Percentiles rank a stretch among this genome's conserved stretches.
phyloP scores from a whole-genome alignment of 2,113 vertebrate species.

The Thermophis baileyi region DNA sequence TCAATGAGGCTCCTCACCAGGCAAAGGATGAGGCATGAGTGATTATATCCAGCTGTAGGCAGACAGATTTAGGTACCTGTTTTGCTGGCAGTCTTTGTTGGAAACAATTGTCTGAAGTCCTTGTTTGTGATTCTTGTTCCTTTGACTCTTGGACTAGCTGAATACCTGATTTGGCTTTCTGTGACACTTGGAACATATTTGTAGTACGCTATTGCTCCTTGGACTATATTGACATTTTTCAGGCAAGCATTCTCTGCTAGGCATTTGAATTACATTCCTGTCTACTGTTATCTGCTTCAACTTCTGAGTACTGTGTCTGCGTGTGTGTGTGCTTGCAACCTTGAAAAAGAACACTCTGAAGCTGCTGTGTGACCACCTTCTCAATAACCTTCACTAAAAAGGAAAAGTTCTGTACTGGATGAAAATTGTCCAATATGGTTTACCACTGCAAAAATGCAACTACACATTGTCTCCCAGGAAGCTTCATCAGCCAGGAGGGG shows the following conservation, averaged over 20 bases:
- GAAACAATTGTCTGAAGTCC: neutral
- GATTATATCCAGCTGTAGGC: neutral
- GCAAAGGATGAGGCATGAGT: neutral
- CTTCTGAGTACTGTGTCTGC: neutral
- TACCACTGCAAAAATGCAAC: neutral
- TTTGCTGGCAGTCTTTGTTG: neutral
- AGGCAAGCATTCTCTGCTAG: neutral
- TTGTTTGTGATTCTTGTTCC: neutral
- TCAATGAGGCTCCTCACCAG: neutral
- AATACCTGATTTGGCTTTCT: neutral
- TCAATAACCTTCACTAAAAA: neutral
- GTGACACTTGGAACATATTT: neutral
- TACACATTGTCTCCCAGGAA: neutral
- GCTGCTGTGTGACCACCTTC: neutral
- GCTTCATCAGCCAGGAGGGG: neutral
- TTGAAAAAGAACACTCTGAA: neutral
- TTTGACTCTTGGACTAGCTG: neutral
- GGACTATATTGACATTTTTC: neutral
- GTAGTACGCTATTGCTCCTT: neutral
- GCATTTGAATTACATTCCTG: neutral
- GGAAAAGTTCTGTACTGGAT: neutral
- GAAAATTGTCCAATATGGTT: neutral
- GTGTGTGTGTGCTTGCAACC: neutral
- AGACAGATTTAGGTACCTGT: neutral
- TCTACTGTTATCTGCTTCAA: neutral